A percentile compares a stretch with the other conserved stretches of the same genome.
Conservation (phyloP, 2,797 vertebrate species). For the Lacerta viridis region DNA sequence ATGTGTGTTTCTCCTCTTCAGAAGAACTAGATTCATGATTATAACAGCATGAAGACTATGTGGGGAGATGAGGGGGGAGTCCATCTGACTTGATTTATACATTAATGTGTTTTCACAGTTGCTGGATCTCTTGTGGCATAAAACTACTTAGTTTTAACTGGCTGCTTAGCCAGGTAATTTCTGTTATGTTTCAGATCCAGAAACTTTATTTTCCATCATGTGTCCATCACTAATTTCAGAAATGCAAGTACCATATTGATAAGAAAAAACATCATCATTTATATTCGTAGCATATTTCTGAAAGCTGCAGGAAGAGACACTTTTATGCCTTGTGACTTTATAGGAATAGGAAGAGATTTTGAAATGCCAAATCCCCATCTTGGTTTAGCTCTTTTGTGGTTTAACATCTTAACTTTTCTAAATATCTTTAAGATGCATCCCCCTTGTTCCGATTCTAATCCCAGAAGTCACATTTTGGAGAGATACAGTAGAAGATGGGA, state of each 20-base stretch:
- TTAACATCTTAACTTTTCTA: conserved; percentile 42
- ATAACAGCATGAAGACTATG: background rate
- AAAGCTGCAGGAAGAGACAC: conserved; percentile 22
- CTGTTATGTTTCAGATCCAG: conserved; percentile 10
- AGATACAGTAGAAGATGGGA: conserved; percentile 7
- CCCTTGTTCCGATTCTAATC: conserved; percentile 34
- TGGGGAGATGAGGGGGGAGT: background rate
- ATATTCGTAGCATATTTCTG: background rate
- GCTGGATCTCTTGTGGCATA: conserved; percentile 10
- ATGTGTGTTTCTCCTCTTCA: background rate
- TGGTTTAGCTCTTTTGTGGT: conserved; percentile 57
- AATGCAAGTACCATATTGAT: conserved; percentile 4
- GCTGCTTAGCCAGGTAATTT: conserved; percentile 3
- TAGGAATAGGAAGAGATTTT: conserved; percentile 49
- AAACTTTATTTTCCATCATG: conserved; percentile 28
- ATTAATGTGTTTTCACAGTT: conserved; percentile 3
- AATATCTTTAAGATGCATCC: conserved; percentile 20
- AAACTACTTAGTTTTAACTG: background rate
- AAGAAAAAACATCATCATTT: conserved; percentile 2
- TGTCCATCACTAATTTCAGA: background rate
- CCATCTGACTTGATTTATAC: background rate
- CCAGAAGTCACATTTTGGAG: conserved; percentile 54
- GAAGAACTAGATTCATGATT: background rate
- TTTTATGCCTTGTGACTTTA: conserved; percentile 35
- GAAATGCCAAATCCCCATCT: conserved; percentile 48